Evolutionary conservation across 2,888 invertebrate species (phyloP).

Genomic region (Leucania comma): DNA sequence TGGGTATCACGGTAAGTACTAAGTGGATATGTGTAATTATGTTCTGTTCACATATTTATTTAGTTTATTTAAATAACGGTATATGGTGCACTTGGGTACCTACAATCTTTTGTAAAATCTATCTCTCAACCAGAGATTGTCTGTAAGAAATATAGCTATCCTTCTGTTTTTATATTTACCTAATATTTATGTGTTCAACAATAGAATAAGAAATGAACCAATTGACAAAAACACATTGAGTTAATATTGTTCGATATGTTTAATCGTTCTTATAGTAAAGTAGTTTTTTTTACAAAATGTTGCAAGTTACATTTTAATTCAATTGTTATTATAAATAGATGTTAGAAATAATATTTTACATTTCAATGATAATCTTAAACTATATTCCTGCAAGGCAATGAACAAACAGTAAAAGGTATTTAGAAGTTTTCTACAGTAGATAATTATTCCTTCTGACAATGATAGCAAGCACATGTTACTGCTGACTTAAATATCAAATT

Average conservation of each 20-base stretch:
- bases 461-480: conserved; percentile 95
- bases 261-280: conserved; percentile 57
- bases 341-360: not conserved
- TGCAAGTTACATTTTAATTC: conserved; percentile 73
- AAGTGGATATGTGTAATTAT: no score
- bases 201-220: not conserved
- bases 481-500: conserved; percentile 96
- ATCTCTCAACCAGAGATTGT: no score
- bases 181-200: no score
- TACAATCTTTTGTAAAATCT: no score
- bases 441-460: conserved; percentile 94
- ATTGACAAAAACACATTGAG: not conserved
- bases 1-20: no score
- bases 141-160: no score
- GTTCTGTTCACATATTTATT: no score
- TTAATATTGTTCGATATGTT: conserved; percentile 67
- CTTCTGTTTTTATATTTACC: no score
- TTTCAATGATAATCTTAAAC: conserved; percentile 6
- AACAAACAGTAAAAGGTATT: not conserved
- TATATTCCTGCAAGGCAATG: not conserved
- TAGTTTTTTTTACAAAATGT: conserved; percentile 48
- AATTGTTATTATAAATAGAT: not conserved
- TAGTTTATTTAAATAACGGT: no score
- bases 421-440: not conserved
- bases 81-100: no score